Base-by-base conservation (phyloP, 2,113 vertebrate genomes). In the Eretmochelys imbricata region DNA sequence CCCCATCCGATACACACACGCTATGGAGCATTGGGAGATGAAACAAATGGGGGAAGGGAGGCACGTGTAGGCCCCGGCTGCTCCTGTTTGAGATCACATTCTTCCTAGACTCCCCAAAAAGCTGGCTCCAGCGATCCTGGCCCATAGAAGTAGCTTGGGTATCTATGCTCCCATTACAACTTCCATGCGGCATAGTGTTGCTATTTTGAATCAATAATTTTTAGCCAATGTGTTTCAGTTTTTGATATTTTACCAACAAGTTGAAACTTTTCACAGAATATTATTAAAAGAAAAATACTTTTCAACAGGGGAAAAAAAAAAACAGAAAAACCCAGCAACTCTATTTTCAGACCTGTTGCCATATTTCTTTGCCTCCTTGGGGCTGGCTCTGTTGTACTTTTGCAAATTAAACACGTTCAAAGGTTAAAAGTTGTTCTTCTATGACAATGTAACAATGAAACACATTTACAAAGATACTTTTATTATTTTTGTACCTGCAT, bases 1-100 rank as follows among this genome's bases (percentile, higher is more conserved):
- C 46, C 0, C 9, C 8, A 2, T 72, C 85, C 55, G 5, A 20
- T 78, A 87, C 3, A 81, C 4, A 16, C 0, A 35, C 57, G 38
- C 5, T 20, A 3, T 65, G n/a, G 35, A 84, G 38, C 49, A 85
- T 38, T 42, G 3, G 65, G 11, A 72, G 16, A 35, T 72, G 10
- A 2, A 59, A 69, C 14, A 3, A 59, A 4, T 31, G 62, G 7
- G 31, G 62, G 31, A 65, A 31, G 62, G 59, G 31, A 35, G 31
- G 31, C 11, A 29, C 14, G 6, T 62, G 29, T 62, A 62, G 11
- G 16, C 7, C 8, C 17, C 8, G 9, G 35, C 16, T 69, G 31
- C 35, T n/a, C 17, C 35, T 69, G 62, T n/a, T n/a, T n/a, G 35
- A 69, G 16, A n/a, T 35, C 62, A 19, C 31, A 35, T 35, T n/a